Evolutionary conservation across 35 echinoderm and acorn worm species (phyloP), one percentile per base, ranked within the genome.

Genomic region (Hemicentrotus pulcherrimus): DNA sequence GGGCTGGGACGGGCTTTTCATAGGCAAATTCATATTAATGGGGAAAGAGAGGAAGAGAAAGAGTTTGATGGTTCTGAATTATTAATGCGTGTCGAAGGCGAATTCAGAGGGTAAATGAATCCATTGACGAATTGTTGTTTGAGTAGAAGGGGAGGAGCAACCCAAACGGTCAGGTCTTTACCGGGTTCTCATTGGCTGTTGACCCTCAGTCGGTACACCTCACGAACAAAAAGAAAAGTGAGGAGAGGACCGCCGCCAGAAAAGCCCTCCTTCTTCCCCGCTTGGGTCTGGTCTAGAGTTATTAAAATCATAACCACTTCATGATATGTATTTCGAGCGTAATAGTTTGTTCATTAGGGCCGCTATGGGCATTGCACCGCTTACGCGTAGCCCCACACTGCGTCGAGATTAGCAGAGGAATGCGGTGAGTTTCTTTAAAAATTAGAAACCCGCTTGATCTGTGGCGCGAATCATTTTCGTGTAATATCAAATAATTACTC

Each of bases 21-120:
- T 93, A 93, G 91, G 91, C 91, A 93, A 93, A 93, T 93, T 93
- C 91, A 93, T 47, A 78, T 78, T 78, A 90, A 41, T 90, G 33
- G 88, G 88, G 88, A 47, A 47, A 47, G 88, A 47, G 88, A 47
- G 88, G 88, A 47, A 47, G 88, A 47, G 19, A 32, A 90, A 90
- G 88, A 9, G 22, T 78, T 78, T 78, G 65, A 78, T 78, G 65
- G 65, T 90, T 41, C 31, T 93, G 91, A 93, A 93, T 93, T 50
- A 93, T 50, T 58, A 46, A 93, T 93, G 91, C 46, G 91, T 47
- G 46, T 14, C 30, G 48, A 58, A 58, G 46, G 46, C 30, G 91
- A 58, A 58, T 31, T 93, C 88, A 15, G 91, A 93, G 91, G 32
- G 91, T 47, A 93, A 93, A 50, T 93, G 22, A 30, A 58, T n/a